phyloP scores from a whole-genome alignment of 2,113 vertebrate species.

The Mirounga angustirostris region DNA sequence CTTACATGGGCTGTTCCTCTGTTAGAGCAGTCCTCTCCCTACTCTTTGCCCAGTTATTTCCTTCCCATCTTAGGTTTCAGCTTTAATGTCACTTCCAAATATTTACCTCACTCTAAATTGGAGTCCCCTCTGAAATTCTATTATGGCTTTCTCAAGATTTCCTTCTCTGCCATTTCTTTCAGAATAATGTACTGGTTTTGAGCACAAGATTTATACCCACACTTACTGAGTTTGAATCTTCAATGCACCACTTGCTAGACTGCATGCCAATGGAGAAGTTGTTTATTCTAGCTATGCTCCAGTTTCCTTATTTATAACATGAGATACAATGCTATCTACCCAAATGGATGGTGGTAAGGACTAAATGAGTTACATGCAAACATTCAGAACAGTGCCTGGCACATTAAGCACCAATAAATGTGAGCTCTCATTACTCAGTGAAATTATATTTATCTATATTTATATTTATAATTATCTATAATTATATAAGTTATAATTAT shows the following conservation, averaged over 20 bases:
- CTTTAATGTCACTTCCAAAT: neutral
- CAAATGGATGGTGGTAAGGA: neutral
- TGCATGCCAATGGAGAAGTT: neutral
- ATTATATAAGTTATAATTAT: neutral
- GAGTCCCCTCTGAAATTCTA: neutral
- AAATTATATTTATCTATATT: neutral
- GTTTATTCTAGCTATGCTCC: neutral
- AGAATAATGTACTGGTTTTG: neutral
- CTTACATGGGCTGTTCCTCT: neutral
- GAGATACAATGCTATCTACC: neutral
- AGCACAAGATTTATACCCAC: neutral
- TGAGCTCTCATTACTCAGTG: neutral
- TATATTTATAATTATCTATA: neutral
- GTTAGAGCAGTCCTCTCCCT: neutral
- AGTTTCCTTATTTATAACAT: constrained; percentile 6
- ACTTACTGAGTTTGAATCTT: neutral
- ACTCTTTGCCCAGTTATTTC: neutral
- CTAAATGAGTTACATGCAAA: neutral
- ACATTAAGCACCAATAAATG: neutral
- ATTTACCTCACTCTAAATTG: neutral
- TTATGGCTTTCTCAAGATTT: neutral
- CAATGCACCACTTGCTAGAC: neutral
- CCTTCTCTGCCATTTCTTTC: neutral
- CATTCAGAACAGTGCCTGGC: neutral
- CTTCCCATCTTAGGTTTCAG: neutral